A percentile compares a stretch with the other conserved stretches of the same genome.
phyloP scores from a whole-genome alignment of 2,888 invertebrate species.

The Melitaea athalia region DNA sequence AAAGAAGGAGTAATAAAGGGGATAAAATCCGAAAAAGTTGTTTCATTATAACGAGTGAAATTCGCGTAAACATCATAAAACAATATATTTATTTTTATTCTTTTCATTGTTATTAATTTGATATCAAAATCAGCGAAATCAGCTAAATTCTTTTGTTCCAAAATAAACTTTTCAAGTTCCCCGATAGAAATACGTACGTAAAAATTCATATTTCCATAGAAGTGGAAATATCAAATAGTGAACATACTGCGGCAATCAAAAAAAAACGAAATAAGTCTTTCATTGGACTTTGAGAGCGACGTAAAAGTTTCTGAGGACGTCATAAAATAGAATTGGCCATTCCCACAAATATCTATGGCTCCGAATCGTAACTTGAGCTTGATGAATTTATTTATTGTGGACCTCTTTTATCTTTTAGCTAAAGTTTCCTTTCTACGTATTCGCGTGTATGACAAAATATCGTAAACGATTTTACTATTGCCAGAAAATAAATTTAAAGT shows the following conservation, averaged over 20 bases:
- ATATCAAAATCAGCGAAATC: too few relatives aligned
- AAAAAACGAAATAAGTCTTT: conserved; percentile 12
- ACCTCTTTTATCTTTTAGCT: neutral
- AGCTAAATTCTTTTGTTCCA: neutral
- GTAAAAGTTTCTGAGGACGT: conserved; percentile 34
- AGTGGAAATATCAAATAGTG: conserved; percentile 8
- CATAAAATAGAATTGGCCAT: conserved; percentile 33
- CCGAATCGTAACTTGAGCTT: conserved; percentile 19
- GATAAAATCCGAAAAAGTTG: too few relatives aligned
- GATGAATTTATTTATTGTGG: conserved; percentile 9
- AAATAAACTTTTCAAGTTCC: neutral
- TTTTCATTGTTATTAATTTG: too few relatives aligned
- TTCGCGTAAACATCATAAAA: too few relatives aligned
- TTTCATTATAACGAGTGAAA: too few relatives aligned
- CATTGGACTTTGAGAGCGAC: conserved; percentile 25
- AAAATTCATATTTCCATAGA: conserved; percentile 16
- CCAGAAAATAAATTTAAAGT: too few relatives aligned
- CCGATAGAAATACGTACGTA: conserved; percentile 4
- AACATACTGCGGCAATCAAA: conserved; percentile 22
- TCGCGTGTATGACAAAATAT: too few relatives aligned
- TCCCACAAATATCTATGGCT: conserved; percentile 23
- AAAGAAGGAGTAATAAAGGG: too few relatives aligned
- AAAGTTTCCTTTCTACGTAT: too few relatives aligned
- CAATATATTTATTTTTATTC: too few relatives aligned
- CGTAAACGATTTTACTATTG: too few relatives aligned